Evolutionary conservation across 2,113 vertebrate species (phyloP).

Genomic region (Osmerus mordax): DNA sequence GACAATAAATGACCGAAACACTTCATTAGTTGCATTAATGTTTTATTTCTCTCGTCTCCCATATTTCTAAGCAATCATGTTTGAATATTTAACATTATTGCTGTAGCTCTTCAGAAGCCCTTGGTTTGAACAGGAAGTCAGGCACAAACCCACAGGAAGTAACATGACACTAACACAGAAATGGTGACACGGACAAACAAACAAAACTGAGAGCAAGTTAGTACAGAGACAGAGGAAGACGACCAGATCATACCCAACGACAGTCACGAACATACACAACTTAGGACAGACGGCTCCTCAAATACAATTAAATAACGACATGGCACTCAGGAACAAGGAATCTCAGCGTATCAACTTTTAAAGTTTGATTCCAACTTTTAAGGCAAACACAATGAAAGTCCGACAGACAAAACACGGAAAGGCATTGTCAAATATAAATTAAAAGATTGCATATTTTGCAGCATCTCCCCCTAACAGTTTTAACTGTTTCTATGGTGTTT

Average conservation of each 20-base stretch:
- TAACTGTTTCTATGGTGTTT: background rate
- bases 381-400: slow-evolving; percentile 22
- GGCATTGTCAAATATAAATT: slow-evolving; percentile 24
- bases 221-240: background rate
- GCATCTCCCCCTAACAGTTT: slow-evolving; percentile 8
- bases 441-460: slow-evolving; percentile 30
- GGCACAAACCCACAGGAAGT: slow-evolving; percentile 28
- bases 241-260: background rate
- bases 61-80: slow-evolving; percentile 33
- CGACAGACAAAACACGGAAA: slow-evolving; percentile 8
- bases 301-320: slow-evolving; percentile 53
- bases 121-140: slow-evolving; percentile 42
- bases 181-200: background rate
- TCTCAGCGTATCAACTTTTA: background rate
- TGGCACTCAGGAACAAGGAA: background rate
- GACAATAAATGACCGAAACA: slow-evolving; percentile 3
- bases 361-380: slow-evolving; percentile 6
- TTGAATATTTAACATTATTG: slow-evolving; percentile 26
- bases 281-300: slow-evolving; percentile 5
- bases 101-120: slow-evolving; percentile 36
- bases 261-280: background rate
- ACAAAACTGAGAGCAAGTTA: slow-evolving; percentile 23
- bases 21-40: slow-evolving; percentile 34
- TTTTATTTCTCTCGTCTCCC: slow-evolving; percentile 55
- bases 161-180: slow-evolving; percentile 9